A percentile compares a stretch with the other conserved stretches of the same genome.
phyloP scores from a whole-genome alignment of 2,113 vertebrate genomes.

The Zeus faber region DNA sequence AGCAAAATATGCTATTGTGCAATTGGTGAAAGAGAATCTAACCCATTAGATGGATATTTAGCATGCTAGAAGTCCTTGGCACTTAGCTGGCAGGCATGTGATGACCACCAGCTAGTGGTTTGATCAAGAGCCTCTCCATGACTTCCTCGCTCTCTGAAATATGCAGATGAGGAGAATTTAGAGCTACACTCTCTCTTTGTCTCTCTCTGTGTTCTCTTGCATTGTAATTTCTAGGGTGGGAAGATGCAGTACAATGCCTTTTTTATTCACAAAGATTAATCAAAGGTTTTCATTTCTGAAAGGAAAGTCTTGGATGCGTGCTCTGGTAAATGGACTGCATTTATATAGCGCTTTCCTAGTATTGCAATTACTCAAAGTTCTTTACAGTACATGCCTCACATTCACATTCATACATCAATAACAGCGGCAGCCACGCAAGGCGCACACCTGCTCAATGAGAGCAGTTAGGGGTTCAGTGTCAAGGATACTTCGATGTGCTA shows the following conservation, averaged over 20 bases:
- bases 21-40: not conserved
- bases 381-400: too few relatives aligned
- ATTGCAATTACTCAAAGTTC: too few relatives aligned
- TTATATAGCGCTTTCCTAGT: too few relatives aligned
- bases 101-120: constrained; percentile 34
- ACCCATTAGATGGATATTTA: constrained; percentile 32
- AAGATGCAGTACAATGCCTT: constrained; percentile 38
- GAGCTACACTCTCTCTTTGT: constrained; percentile 26
- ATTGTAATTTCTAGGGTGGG: constrained; percentile 40
- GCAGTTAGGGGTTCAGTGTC: too few relatives aligned
- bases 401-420: too few relatives aligned
- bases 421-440: too few relatives aligned
- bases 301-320: constrained; percentile 15
- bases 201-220: constrained; percentile 23
- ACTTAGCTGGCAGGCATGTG: constrained; percentile 39
- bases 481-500: too few relatives aligned
- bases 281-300: constrained; percentile 28
- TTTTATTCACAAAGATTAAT: constrained; percentile 39
- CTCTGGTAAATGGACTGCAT: constrained; percentile 25
- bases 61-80: constrained; percentile 37
- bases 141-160: constrained; percentile 53
- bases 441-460: too few relatives aligned
- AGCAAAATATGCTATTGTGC: not conserved
- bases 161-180: constrained; percentile 48
- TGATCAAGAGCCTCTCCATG: constrained; percentile 50